Evolutionary conservation across 2,888 invertebrate species (phyloP), one percentile per base, ranked within the genome.

Genomic region (Tenthredo notha): DNA sequence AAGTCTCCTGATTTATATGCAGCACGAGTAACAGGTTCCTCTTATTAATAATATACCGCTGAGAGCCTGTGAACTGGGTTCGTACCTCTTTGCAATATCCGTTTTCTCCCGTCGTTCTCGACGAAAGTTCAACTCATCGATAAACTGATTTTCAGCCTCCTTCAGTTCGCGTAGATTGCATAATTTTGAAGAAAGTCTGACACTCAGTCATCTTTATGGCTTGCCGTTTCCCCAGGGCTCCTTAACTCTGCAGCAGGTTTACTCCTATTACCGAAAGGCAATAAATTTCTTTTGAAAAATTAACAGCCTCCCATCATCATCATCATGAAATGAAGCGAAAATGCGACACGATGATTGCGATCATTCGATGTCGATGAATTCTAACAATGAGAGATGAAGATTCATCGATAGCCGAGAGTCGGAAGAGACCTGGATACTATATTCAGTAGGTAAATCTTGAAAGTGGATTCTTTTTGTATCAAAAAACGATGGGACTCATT

Each of bases 21-120:
- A 83, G 47, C 83, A 67, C 9, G 25, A 83, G 83, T 67, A 83
- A 70, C 47, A 83, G 83, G 70, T 70, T 83, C 83, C 50, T 67
- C 65, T 83, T 47, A 83, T 83, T 83, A 83, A 67, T 83, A 83
- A 83, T 83, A 83, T 67, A 83, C 83, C 83, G 47, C 47, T 70
- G 47, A 83, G 83, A 83, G 83, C 43, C 67, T 43, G 83, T 67
- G 70, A 83, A 83, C 83, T 54, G 67, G 61, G 40, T 83, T 83
- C 54, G 77, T 80, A 80, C 58, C 70, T 47, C 83, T 67, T 70
- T 65, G 83, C 67, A 29, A 65, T 70, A 47, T 70, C 70, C 67
- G 83, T 67, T 47, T 29, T 61, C 61, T 15, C 61, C 25, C 61
- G n/a, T 1, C 58, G 58, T 61, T 58, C 61, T 54, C 54, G n/a